These are phyloP conservation scores for Caenorhabditis doughertyi DNA, from an alignment of 2,888 invertebrate species.

Conservation along the genomic window DNA sequence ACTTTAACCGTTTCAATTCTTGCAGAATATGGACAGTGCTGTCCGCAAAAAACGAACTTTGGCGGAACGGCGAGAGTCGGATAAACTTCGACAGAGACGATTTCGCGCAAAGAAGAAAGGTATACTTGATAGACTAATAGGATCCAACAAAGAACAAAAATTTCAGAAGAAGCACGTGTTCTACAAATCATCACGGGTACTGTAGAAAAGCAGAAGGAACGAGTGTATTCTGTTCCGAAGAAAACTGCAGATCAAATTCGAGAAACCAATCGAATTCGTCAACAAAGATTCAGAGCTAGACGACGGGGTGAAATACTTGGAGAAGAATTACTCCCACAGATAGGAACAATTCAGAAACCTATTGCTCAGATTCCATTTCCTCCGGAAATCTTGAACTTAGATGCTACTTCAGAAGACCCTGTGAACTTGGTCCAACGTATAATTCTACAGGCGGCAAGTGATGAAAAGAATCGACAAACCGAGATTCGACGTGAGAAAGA, in stretches of 20 bases:
- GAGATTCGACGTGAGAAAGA: slow-evolving; percentile 47
- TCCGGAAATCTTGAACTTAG: no score
- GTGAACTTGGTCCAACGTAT: slow-evolving; percentile 9
- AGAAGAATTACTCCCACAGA: neutral
- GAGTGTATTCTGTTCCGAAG: neutral
- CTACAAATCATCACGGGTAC: slow-evolving; percentile 22
- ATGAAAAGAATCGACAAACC: slow-evolving; percentile 30
- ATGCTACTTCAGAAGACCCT: neutral
- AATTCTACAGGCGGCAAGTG: slow-evolving; percentile 8
- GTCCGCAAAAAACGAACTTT: slow-evolving; percentile 41
- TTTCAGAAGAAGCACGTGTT: slow-evolving; percentile 37
- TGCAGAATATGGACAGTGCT: slow-evolving; percentile 32
- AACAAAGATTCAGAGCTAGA: slow-evolving; percentile 42
- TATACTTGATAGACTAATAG: neutral
- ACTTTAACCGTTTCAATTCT: neutral
- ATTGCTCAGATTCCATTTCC: neutral
- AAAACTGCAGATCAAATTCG: slow-evolving; percentile 49
- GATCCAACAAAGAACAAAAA: neutral
- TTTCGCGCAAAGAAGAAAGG: slow-evolving; percentile 56
- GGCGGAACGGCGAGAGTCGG: slow-evolving; percentile 47
- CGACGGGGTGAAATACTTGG: slow-evolving; percentile 12
- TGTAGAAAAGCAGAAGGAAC: slow-evolving; percentile 8
- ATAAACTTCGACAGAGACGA: slow-evolving; percentile 49
- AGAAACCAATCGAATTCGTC: slow-evolving; percentile 47
- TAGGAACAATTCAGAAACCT: neutral